These are phyloP conservation scores for Pseudois nayaur DNA, from an alignment of 2,113 vertebrate genomes.

Conservation along the genomic window DNA sequence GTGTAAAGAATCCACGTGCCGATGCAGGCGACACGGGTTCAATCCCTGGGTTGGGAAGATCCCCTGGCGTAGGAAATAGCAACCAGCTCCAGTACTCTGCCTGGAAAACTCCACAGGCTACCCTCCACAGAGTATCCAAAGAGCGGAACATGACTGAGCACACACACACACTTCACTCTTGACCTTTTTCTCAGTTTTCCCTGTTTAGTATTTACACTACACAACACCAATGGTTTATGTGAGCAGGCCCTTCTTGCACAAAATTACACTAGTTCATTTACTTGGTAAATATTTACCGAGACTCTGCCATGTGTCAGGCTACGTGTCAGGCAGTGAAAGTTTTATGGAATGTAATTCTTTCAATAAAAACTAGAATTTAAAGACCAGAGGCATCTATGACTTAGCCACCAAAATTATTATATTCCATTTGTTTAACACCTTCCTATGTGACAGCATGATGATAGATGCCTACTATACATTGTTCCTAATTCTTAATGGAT, in stretches of 20 bases:
- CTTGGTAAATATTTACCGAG: not conserved
- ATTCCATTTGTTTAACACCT: not conserved
- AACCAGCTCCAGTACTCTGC: not conserved
- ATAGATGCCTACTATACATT: not conserved
- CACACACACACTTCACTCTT: not conserved
- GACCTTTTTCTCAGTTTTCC: not conserved
- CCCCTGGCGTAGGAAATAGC: not conserved
- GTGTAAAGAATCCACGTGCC: not conserved
- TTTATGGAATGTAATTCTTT: not conserved
- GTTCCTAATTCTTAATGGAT: not conserved
- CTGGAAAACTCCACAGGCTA: not conserved
- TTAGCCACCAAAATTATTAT: not conserved
- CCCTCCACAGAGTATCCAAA: not conserved
- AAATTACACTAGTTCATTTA: not conserved
- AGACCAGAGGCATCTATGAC: not conserved
- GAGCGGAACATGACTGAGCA: not conserved
- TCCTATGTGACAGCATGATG: not conserved
- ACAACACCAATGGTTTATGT: not conserved
- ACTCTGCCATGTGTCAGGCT: not conserved
- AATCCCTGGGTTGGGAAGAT: not conserved
- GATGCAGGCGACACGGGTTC: not conserved
- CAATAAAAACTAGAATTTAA: not conserved
- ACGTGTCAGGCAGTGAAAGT: not conserved
- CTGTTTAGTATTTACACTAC: not conserved
- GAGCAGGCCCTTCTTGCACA: not conserved